Evolutionary conservation across 2,797 vertebrate species (phyloP), one percentile per base, ranked within the genome.

Genomic region (Tamandua tetradactyla): DNA sequence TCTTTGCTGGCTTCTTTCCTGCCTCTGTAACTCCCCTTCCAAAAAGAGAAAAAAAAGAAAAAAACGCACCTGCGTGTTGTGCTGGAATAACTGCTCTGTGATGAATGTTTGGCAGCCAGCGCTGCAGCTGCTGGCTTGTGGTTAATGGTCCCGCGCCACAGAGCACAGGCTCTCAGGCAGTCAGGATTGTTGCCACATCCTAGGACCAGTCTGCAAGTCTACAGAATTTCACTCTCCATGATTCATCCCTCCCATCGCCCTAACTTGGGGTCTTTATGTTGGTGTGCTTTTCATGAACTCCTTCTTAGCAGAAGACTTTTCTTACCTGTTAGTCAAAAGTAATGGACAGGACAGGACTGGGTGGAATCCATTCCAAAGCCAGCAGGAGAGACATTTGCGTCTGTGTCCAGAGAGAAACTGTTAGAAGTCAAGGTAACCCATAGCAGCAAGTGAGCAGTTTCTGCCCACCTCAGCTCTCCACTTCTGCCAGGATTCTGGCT

Each of bases 61-160:
- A 55, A n/a, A 37, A 13, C 15, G 3, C 62, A 44, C 89, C 20
- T 0, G 49, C 4, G 49, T 4, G 49, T 35, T 32, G 55, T 20
- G 13, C 25, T 0, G 35, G 10, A n/a, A 25, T 17, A 96, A 97
- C 89, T 91, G 96, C 95, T 96, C 95, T 95, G 97, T 92, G 96
- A 97, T 96, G 97, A 97, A 95, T 96, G 89, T 95, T 96, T 97
- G 96, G 88, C 96, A 96, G 92, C 93, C 93, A 91, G 96, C 97
- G 95, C 92, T 87, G 78, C 55, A 75, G 87, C 86, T 69, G 93
- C 94, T 94, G 94, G 97, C 94, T 98, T 98, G 96, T 97, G 97
- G 97, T 98, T 96, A 97, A 97, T 95, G 94, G 95, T 74, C 80
- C 8, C 87, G 95, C 96, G 95, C 95, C 94, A 91, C n/a, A 61